Evolutionary conservation across 1,140 invertebrate species (phyloP), one percentile per base, ranked within the genome.

Genomic region (Hyphantria cunea): DNA sequence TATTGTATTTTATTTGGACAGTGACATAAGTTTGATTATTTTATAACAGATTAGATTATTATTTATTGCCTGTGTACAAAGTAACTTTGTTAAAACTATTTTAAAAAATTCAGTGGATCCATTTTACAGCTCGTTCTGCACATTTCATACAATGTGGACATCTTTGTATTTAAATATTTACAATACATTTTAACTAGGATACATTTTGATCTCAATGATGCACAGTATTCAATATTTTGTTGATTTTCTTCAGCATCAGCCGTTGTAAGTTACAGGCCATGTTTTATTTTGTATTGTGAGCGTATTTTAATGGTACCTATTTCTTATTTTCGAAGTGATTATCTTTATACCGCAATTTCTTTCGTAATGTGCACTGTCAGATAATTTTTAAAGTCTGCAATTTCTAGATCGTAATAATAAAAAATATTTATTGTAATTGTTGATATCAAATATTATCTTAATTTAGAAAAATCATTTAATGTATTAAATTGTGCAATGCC

Each of bases 151-250:
- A 39, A 25, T 3, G 17, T 25, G 17, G 17, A 25, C 17, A 25
- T 25, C 17, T n/a, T n/a, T n/a, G n/a, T n/a, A n/a, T n/a, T n/a
- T 25, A 25, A 25, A 25, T 25, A 25, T 25, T 25, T 25, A 25
- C 17, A 5, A 25, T 25, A 25, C 17, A 25, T 25, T 25, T 25
- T 25, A 25, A 25, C 5, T 25, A 25, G 17, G 17, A 3, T 25
- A 25, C 5, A 25, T 25, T 25, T 25, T 76, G 84, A 87, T 87
- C 84, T 87, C 84, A 83, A 72, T 72, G 74, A 81, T 87, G 75
- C 80, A 77, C 76, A 84, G 76, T 84, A 84, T 81, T 81, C 60
- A 63, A 66, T 58, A 58, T 58, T 55, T 58, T 55, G 42, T 31
- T 50, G 51, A 44, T 54, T 37, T 60, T 31, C 45, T 56, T 51